Percentiles rank a stretch among this genome's conserved stretches.
Evolutionary conservation across 2,797 vertebrate species (phyloP).

Genomic region (Octomys mimax): DNA sequence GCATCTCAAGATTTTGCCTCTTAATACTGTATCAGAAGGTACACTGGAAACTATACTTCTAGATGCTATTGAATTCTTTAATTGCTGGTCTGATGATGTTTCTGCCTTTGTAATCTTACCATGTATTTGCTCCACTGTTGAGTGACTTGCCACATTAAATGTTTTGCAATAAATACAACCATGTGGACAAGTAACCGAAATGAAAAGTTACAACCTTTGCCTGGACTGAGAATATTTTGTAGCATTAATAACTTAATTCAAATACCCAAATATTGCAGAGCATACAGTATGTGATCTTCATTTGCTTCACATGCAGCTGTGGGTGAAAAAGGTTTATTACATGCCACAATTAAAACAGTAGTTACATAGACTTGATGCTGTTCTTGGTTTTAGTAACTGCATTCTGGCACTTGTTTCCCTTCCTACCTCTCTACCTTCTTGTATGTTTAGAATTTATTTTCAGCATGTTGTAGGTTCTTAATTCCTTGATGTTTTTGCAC

Average conservation of each 20-base stretch:
- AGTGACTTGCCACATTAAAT: not conserved
- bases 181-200: constrained; percentile 6
- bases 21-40: not conserved
- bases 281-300: not conserved
- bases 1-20: constrained; percentile 41
- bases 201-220: constrained; percentile 9
- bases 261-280: not conserved
- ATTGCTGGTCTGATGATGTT: not conserved
- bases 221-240: constrained; percentile 20
- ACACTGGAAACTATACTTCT: not conserved
- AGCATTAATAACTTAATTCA: constrained; percentile 22
- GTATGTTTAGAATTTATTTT: constrained; percentile 1
- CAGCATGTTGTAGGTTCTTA: not conserved
- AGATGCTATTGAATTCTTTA: not conserved
- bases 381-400: not conserved
- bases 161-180: not conserved
- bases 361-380: constrained; percentile 3
- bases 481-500: not conserved
- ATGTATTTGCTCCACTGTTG: constrained; percentile 36
- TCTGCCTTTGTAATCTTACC: constrained; percentile 1
- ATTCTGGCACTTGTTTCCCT: not conserved
- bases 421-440: not conserved
- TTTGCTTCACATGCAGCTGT: not conserved
- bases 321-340: not conserved
- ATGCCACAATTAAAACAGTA: not conserved